These are phyloP conservation scores for Gymnothorax reevesii DNA, from an alignment of 2,797 vertebrate genomes.

Conservation along the genomic window DNA sequence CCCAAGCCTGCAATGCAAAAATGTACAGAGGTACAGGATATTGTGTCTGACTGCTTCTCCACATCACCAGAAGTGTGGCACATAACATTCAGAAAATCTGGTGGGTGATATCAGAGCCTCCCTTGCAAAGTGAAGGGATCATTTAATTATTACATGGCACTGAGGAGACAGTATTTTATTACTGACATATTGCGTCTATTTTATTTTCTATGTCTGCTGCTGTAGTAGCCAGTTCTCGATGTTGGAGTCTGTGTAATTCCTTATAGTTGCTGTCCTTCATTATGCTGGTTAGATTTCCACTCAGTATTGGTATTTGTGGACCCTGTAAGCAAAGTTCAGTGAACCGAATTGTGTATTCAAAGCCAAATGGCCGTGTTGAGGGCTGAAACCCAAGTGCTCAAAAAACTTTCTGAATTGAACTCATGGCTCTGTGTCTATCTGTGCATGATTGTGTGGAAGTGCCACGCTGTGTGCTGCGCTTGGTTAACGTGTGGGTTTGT, in stretches of 20 bases:
- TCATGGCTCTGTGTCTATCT: neutral
- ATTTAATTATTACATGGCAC: neutral
- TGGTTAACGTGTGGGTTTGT: no score
- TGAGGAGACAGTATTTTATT: neutral
- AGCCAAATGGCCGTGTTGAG: neutral
- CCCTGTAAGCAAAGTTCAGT: neutral
- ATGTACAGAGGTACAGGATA: neutral
- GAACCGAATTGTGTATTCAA: neutral
- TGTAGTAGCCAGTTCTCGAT: neutral
- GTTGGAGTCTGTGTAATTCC: neutral
- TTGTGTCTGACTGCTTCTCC: neutral
- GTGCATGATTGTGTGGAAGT: neutral
- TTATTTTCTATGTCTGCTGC: neutral
- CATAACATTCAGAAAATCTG: neutral
- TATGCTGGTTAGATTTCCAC: neutral
- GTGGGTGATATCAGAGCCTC: neutral
- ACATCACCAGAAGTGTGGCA: neutral
- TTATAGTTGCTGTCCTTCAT: neutral
- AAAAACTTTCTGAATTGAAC: neutral
- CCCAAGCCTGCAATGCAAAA: neutral
- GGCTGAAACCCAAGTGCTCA: neutral
- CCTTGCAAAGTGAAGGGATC: neutral
- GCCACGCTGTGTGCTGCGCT: neutral
- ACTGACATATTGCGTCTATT: neutral
- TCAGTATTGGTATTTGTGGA: neutral